Evolutionary conservation across 1,140 invertebrate genomes (phyloP).

Genomic region (Leptinotarsa texana): DNA sequence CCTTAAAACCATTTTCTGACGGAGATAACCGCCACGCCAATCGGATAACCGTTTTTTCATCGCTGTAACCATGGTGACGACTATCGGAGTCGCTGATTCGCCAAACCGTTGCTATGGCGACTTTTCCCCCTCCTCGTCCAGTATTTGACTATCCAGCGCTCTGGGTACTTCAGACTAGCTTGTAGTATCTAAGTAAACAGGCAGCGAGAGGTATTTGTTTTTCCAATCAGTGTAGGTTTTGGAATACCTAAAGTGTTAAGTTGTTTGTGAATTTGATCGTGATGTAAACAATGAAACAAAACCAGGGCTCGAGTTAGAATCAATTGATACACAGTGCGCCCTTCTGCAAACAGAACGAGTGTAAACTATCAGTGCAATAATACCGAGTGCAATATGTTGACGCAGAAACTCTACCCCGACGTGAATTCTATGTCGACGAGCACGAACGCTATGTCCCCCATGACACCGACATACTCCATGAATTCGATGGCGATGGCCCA

Average conservation of each 20-base stretch:
- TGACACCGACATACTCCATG: slow-evolving; percentile 77
- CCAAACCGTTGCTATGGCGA: slow-evolving; percentile 46
- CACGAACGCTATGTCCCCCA: slow-evolving; percentile 59
- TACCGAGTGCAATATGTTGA: slow-evolving; percentile 47
- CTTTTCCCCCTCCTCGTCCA: slow-evolving; percentile 43
- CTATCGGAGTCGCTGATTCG: slow-evolving; percentile 38
- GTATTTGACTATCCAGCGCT: slow-evolving; percentile 57
- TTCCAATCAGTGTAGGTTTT: slow-evolving; percentile 57
- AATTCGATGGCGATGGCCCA: slow-evolving; percentile 76
- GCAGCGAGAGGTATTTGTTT: slow-evolving; percentile 57
- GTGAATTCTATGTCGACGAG: slow-evolving; percentile 53
- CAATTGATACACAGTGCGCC: slow-evolving; percentile 27
- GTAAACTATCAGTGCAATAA: slow-evolving; percentile 16
- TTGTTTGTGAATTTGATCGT: slow-evolving; percentile 56
- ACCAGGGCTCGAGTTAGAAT: slow-evolving; percentile 51
- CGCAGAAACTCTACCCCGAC: slow-evolving; percentile 61
- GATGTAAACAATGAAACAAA: slow-evolving; percentile 58
- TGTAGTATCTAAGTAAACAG: slow-evolving; percentile 58
- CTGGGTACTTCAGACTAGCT: slow-evolving; percentile 56
- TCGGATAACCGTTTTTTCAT: slow-evolving; percentile 30
- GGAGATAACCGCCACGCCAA: slow-evolving; percentile 35
- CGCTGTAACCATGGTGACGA: slow-evolving; percentile 41
- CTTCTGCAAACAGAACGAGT: not conserved
- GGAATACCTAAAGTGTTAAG: slow-evolving; percentile 57
- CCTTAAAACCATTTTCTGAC: slow-evolving; percentile 16